Conservation (phyloP, 2,797 vertebrate genomes). For the Acropternis orthonyx region DNA sequence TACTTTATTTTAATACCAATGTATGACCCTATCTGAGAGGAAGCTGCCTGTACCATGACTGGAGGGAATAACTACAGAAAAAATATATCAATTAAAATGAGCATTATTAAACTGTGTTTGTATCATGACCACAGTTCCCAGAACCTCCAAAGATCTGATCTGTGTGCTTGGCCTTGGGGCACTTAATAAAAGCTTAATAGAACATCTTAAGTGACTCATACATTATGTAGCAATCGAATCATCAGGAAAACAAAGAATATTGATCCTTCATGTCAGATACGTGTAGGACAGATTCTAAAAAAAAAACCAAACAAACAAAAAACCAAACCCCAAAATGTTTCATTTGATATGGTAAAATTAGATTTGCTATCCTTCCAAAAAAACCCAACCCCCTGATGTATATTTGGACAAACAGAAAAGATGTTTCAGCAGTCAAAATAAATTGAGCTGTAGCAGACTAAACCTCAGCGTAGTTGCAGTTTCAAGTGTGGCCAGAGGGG, state of each 20-base stretch:
- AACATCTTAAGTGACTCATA: slow-evolving; percentile 31
- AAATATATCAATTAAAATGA: slow-evolving; percentile 57
- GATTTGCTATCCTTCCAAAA: background rate
- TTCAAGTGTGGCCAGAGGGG: background rate
- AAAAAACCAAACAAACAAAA: background rate
- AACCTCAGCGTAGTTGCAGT: background rate
- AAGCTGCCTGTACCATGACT: slow-evolving; percentile 34
- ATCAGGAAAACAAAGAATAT: slow-evolving; percentile 25
- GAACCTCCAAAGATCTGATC: slow-evolving; percentile 1
- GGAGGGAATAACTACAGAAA: slow-evolving; percentile 35
- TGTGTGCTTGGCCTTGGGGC: background rate
- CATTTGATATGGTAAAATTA: background rate
- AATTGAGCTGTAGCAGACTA: background rate
- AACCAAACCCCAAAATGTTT: too few relatives aligned
- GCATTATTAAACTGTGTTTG: slow-evolving; percentile 37
- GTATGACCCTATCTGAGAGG: slow-evolving; percentile 18
- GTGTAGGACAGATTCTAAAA: background rate
- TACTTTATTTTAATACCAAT: slow-evolving; percentile 48
- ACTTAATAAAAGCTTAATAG: slow-evolving; percentile 24
- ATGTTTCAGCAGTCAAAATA: background rate
- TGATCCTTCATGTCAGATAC: slow-evolving; percentile 11
- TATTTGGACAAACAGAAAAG: background rate
- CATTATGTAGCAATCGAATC: slow-evolving; percentile 41
- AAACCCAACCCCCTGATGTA: background rate
- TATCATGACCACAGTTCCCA: background rate